Conservation (phyloP, 2,797 vertebrate genomes). For the Anguilla pacifica region DNA sequence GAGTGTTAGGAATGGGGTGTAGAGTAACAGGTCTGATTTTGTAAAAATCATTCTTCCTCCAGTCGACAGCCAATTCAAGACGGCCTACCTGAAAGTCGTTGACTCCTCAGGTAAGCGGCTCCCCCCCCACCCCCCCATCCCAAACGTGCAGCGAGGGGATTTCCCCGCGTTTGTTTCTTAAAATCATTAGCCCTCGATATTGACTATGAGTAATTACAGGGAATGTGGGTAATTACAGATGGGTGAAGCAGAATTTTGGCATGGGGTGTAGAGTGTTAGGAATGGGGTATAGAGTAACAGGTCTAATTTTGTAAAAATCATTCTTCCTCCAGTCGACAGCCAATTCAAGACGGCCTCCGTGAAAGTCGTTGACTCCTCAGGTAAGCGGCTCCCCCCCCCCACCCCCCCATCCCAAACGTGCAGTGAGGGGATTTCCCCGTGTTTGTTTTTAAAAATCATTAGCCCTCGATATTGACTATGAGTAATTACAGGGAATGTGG, state of each 20-base stretch:
- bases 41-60: conserved; percentile 61
- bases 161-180: not conserved
- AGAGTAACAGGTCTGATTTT: conserved; percentile 10
- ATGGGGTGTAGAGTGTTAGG: conserved; percentile 18
- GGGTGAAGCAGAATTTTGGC: not conserved
- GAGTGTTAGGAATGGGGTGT: conserved; percentile 48
- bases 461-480: not conserved
- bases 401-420: too few species aligned
- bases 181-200: not conserved
- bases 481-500: not conserved
- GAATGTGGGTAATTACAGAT: not conserved
- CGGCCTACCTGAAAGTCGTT: conserved; percentile 58
- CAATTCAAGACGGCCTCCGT: conserved; percentile 36
- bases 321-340: conserved; percentile 63
- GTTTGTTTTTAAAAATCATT: not conserved
- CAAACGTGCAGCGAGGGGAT: not conserved
- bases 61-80: conserved; percentile 48
- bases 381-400: conserved; percentile 47
- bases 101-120: conserved; percentile 69
- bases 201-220: not conserved
- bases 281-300: conserved; percentile 45
- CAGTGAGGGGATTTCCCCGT: not conserved
- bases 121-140: too few species aligned
- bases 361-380: conserved; percentile 72
- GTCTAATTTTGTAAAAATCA: conserved; percentile 43